Percentiles rank a stretch among this genome's conserved stretches.
Conservation (phyloP, 2,797 vertebrate genomes). For the Sparus aurata region DNA sequence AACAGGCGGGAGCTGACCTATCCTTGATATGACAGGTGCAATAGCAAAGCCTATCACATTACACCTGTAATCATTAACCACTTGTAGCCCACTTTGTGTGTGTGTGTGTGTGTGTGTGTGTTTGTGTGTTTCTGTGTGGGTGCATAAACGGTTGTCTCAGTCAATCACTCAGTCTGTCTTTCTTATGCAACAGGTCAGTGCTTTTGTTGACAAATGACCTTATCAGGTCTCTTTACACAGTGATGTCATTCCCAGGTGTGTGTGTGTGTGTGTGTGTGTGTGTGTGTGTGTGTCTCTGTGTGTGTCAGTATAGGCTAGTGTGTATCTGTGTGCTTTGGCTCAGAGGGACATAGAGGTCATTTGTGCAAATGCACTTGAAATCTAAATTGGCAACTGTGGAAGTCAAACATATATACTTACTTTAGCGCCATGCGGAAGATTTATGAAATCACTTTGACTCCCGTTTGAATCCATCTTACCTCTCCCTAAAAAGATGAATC, state of each 20-base stretch:
- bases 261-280: conserved; percentile 32
- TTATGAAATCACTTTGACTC: conserved; percentile 1
- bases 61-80: conserved; percentile 78
- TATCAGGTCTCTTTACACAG: conserved; percentile 61
- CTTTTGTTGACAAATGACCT: conserved; percentile 74
- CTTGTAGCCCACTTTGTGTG: conserved; percentile 34
- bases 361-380: no score
- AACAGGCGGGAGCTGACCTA: conserved; percentile 52
- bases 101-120: conserved; percentile 25
- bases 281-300: conserved; percentile 1
- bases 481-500: conserved; percentile 26
- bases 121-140: conserved; percentile 32
- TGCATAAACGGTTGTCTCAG: conserved; percentile 47
- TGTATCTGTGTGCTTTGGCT: not conserved
- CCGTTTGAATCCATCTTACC: not conserved
- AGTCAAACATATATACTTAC: no score
- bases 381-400: no score
- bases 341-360: no score
- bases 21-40: conserved; percentile 78
- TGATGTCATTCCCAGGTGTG: conserved; percentile 72
- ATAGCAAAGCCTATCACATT: conserved; percentile 71
- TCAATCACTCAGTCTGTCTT: conserved; percentile 51
- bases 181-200: conserved; percentile 76
- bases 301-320: no score
- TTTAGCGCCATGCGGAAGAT: not conserved